phyloP scores from a whole-genome alignment of 2,888 invertebrate species.

The Thymelicus sylvestris region DNA sequence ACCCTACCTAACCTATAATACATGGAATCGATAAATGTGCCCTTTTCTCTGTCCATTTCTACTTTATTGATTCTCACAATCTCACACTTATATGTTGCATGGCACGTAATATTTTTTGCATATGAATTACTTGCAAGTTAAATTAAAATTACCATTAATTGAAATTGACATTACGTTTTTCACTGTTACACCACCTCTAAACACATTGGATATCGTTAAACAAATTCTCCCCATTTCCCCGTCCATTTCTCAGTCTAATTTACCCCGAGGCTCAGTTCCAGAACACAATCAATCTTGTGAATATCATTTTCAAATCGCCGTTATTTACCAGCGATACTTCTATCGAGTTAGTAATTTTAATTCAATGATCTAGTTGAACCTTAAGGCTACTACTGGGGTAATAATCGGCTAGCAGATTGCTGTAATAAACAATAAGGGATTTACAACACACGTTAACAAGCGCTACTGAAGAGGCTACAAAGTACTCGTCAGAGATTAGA shows the following conservation, averaged over 20 bases:
- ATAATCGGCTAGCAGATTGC: slow-evolving; percentile 33
- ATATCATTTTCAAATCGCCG: slow-evolving; percentile 7
- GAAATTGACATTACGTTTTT: too few species aligned
- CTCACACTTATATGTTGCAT: too few species aligned
- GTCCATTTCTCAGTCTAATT: neutral
- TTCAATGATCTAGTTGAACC: slow-evolving; percentile 31
- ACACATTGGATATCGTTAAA: neutral
- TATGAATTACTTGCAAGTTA: too few species aligned
- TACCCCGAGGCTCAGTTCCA: neutral
- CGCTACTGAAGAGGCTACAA: slow-evolving; percentile 22
- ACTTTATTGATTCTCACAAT: too few species aligned
- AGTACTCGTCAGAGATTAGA: slow-evolving; percentile 17
- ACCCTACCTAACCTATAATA: too few species aligned
- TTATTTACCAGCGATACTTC: slow-evolving; percentile 27
- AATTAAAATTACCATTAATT: too few species aligned
- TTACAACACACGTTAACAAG: slow-evolving; percentile 29
- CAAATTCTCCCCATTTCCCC: slow-evolving; percentile 11
- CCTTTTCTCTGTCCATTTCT: too few species aligned
- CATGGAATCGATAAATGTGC: too few species aligned
- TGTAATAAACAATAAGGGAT: slow-evolving; percentile 31
- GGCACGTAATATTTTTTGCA: too few species aligned
- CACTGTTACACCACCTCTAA: too few species aligned
- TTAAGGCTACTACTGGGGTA: slow-evolving; percentile 29
- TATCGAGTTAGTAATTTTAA: slow-evolving; percentile 28
- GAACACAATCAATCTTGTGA: slow-evolving; percentile 26